Evolutionary conservation across 2,888 invertebrate genomes (phyloP), one percentile per base, ranked within the genome.

Genomic region (Acanthosoma haemorrhoidale): DNA sequence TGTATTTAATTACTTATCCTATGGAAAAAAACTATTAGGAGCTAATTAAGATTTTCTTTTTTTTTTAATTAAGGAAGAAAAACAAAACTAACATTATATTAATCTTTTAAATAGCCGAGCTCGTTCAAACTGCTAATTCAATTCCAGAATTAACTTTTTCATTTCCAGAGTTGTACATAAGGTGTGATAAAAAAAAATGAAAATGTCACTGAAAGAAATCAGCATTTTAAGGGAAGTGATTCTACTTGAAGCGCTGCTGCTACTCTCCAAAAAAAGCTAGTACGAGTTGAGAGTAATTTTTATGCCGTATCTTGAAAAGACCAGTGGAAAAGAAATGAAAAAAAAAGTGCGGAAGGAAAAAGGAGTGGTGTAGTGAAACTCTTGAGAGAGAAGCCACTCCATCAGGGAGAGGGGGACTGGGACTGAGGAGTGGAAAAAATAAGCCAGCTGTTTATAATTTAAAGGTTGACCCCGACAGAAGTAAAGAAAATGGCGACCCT

Each of bases 381-480:
- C n/a, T n/a, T n/a, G n/a, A n/a, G n/a, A n/a, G n/a, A n/a, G n/a
- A 25, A 25, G 51, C 51, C 29, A 51, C 51, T 51, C 51, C 51
- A 51, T 51, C 51, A 51, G 51, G 25, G 51, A 25, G 18, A 21
- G 25, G 51, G 5, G 32, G 32, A 32, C 4, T n/a, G 51, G 25
- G 51, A 25, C 13, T 25, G 25, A 25, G 5, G 32, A 9, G 9
- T 6, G 9, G 25, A 51, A 51, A 51, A 51, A 51, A 51, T 51
- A 51, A 51, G 51, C 25, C 51, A 51, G 51, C 51, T 51, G 51
- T 51, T 51, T 51, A 51, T 51, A 51, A 51, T 51, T 51, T 51
- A 51, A 51, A 51, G 51, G 51, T 51, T 51, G 51, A 51, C 51
- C 51, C 51, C 25, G 25, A n/a, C 25, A 51, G 51, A 51, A 51